phyloP scores from a whole-genome alignment of 2,888 invertebrate genomes.

The Nomada hirtipes region DNA sequence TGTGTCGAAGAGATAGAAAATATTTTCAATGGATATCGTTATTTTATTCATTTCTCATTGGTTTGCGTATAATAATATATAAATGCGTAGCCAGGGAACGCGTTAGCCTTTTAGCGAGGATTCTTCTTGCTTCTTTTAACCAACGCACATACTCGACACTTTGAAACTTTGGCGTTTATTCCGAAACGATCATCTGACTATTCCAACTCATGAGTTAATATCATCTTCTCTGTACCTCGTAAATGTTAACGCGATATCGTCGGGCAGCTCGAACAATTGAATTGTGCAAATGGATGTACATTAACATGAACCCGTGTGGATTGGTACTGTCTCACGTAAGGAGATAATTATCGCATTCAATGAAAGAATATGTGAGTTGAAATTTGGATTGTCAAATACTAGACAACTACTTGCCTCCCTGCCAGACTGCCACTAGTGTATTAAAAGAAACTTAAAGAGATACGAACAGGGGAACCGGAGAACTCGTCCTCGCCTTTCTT shows the following conservation, averaged over 20 bases:
- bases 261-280: slow-evolving; percentile 71
- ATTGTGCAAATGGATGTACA: not conserved
- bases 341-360: not conserved
- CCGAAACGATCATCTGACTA: too few species aligned
- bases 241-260: slow-evolving; percentile 69
- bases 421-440: slow-evolving; percentile 74
- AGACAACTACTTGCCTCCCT: slow-evolving; percentile 67
- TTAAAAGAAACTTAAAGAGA: slow-evolving; percentile 40
- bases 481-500: slow-evolving; percentile 33
- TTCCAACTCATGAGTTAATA: not conserved
- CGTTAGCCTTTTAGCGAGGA: slow-evolving; percentile 60
- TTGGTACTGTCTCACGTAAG: slow-evolving; percentile 10
- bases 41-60: slow-evolving; percentile 44
- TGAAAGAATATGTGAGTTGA: not conserved
- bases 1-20: not conserved
- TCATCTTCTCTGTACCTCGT: slow-evolving; percentile 18
- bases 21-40: slow-evolving; percentile 24
- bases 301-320: not conserved
- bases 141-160: not conserved
- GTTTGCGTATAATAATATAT: slow-evolving; percentile 22
- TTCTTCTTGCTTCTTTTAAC: not conserved
- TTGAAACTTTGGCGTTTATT: not conserved
- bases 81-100: slow-evolving; percentile 46
- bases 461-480: slow-evolving; percentile 32
- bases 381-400: slow-evolving; percentile 53